These are phyloP conservation scores for Cyrtonyx montezumae DNA, from an alignment of 2,113 vertebrate species.

Conservation along the genomic window DNA sequence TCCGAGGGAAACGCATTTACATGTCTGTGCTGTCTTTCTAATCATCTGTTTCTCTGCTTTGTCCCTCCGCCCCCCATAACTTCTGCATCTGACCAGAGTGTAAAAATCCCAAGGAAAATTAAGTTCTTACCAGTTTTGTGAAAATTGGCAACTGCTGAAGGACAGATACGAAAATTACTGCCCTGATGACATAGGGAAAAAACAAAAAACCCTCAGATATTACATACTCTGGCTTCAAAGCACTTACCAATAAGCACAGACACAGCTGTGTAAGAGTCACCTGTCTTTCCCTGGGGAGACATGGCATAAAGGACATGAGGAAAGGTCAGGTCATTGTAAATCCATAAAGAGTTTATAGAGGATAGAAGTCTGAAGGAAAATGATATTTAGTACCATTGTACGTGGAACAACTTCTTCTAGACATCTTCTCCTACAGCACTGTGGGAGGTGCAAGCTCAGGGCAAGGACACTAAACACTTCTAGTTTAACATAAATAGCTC, in stretches of 20 bases:
- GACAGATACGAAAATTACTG: neutral
- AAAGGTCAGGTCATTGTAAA: neutral
- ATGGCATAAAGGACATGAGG: neutral
- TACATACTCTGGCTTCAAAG: neutral
- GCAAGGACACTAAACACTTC: neutral
- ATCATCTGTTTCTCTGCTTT: constrained; percentile 27
- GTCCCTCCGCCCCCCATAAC: neutral
- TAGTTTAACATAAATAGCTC: neutral
- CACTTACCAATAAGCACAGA: neutral
- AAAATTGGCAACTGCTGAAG: constrained; percentile 21
- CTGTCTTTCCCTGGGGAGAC: neutral
- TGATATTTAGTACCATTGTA: neutral
- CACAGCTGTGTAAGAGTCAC: neutral
- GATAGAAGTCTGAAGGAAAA: neutral
- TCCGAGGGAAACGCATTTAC: constrained; percentile 52
- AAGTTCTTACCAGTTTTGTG: neutral
- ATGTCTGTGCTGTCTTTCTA: constrained; percentile 56
- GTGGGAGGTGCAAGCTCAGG: neutral
- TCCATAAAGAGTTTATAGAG: neutral
- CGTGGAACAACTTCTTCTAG: neutral
- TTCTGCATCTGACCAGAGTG: neutral
- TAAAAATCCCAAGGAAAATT: constrained; percentile 18
- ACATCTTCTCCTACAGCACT: neutral
- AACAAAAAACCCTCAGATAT: neutral
- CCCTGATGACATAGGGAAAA: neutral